Base-by-base conservation (phyloP, 2,113 vertebrate species). In the Spilogale gracilis region DNA sequence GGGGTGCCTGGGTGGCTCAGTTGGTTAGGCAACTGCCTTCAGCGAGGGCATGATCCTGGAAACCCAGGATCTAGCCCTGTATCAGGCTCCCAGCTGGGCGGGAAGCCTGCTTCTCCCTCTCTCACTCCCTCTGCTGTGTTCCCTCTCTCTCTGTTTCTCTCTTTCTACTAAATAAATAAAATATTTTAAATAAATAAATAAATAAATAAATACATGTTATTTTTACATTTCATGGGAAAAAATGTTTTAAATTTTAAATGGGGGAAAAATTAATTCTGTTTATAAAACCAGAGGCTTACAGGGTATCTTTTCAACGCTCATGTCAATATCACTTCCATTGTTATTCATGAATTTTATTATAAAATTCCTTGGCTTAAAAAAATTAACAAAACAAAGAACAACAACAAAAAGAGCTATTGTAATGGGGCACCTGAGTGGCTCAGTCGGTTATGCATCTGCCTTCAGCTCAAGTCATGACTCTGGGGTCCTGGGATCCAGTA, bases 241-340 rank as follows among this genome's bases (percentile, higher is more conserved):
- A 63, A 52, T 43, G 16, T 79, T 97, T 76, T 38, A 73, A 84
- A 81, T 94, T 81, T 79, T 58, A 93, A 97, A 85, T 67, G 30
- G 6, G 20, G 38, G 38, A 63, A 92, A 13, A 1, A 30, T 48
- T 79, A 50, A 73, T 45, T n/a, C 1, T 25, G 2, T 56, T 85
- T 83, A 30, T 52, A 58, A 96, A 20, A 60, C 52, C 48, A 92
- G 73, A 95, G 54, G 17, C 60, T 93, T 79, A 91, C 73, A 63
- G 12, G 48, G 25, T 91, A 13, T 78, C 54, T 96, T 94, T 97
- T 90, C 67, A 95, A 89, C 12, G 86, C 38, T 27, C 61, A 18
- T 3, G 58, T 93, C 52, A 86, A 25, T 1, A 58, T 61, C 25
- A 3, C 2, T 74, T 80, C 50, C 73, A 90, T 67, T 89, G 21